Percentiles rank a stretch among this genome's conserved stretches.
Evolutionary conservation across 2,113 vertebrate species (phyloP).

Genomic region (Xiphophorus maculatus): DNA sequence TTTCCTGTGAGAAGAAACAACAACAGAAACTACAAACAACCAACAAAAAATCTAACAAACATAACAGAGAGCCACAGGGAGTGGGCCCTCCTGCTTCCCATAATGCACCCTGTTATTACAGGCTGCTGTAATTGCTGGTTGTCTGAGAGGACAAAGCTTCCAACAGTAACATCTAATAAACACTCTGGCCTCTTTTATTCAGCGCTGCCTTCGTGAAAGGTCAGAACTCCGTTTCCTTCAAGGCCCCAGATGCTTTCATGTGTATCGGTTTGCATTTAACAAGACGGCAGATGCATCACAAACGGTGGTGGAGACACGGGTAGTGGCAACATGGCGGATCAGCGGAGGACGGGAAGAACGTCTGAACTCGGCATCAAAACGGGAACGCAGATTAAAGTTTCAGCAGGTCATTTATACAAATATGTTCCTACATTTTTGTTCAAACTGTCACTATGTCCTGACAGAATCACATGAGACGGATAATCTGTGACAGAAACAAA

Average conservation of each 20-base stretch:
- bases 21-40: slow-evolving; percentile 32
- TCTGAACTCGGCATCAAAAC: neutral
- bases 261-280: slow-evolving; percentile 27
- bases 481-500: too few species aligned
- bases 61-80: slow-evolving; percentile 53
- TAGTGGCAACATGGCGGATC: neutral
- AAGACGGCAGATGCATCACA: slow-evolving; percentile 12
- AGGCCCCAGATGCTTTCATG: slow-evolving; percentile 3
- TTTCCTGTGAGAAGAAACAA: slow-evolving; percentile 56
- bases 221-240: slow-evolving; percentile 3
- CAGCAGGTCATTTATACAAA: too few species aligned
- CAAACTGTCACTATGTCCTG: too few species aligned
- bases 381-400: too few species aligned
- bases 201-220: slow-evolving; percentile 39
- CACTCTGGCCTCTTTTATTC: slow-evolving; percentile 21
- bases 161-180: slow-evolving; percentile 47
- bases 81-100: slow-evolving; percentile 49
- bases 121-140: slow-evolving; percentile 41
- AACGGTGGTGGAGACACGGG: slow-evolving; percentile 17
- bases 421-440: too few species aligned
- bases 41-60: slow-evolving; percentile 42
- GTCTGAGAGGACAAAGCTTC: slow-evolving; percentile 30
- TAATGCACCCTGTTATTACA: slow-evolving; percentile 53
- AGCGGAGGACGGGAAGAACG: slow-evolving; percentile 6
- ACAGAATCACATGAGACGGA: too few species aligned